Evolutionary conservation across 2,797 vertebrate species (phyloP).

Genomic region (Neosalanx taihuensis): DNA sequence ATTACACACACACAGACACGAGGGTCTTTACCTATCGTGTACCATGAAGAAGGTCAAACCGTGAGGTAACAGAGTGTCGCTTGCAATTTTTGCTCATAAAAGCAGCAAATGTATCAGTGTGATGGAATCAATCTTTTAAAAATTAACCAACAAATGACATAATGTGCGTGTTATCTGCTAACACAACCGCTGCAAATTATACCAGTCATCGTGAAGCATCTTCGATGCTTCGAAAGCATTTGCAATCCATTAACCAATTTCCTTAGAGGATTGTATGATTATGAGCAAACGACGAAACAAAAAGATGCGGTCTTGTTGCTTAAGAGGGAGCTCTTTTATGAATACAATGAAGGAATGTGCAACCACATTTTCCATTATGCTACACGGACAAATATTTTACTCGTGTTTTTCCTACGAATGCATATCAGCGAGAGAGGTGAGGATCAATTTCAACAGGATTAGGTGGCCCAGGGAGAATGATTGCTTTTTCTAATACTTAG

Average conservation of each 20-base stretch:
- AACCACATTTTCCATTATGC: constrained; percentile 60
- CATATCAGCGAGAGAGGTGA: constrained; percentile 69
- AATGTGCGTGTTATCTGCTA: constrained; percentile 53
- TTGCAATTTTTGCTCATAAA: constrained; percentile 66
- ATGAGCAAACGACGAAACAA: constrained; percentile 49
- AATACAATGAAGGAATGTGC: constrained; percentile 50
- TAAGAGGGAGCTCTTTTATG: constrained; percentile 18
- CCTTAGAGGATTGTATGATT: constrained; percentile 49
- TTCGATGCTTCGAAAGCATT: constrained; percentile 37
- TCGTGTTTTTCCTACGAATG: constrained; percentile 57
- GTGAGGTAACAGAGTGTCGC: constrained; percentile 67
- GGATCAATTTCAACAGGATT: constrained; percentile 77
- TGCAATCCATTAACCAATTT: constrained; percentile 46
- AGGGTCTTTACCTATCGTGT: constrained; percentile 68
- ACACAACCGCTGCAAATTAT: constrained; percentile 30
- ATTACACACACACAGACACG: constrained; percentile 63
- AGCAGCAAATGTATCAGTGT: constrained; percentile 62
- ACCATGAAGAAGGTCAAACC: constrained; percentile 67
- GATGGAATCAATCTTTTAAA: constrained; percentile 63
- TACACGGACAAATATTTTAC: constrained; percentile 53
- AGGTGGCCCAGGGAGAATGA: constrained; percentile 74
- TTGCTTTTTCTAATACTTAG: constrained; percentile 79
- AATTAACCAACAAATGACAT: constrained; percentile 63
- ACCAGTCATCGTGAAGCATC: constrained; percentile 22
- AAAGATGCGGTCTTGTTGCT: constrained; percentile 32